Evolutionary conservation across 1,140 invertebrate species (phyloP).

Genomic region (Cephus cinctus): DNA sequence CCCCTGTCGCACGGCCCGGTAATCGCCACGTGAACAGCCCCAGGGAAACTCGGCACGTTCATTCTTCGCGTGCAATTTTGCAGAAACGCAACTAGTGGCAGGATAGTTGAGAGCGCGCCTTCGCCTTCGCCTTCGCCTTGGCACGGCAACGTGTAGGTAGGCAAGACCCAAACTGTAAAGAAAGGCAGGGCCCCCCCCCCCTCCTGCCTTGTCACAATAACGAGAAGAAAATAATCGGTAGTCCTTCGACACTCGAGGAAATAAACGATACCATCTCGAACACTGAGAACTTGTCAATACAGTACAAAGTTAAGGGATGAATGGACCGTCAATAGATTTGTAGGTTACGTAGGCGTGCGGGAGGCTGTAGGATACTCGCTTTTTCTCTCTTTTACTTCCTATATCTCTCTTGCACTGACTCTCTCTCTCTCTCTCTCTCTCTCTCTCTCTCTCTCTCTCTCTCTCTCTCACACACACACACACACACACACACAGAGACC

Average conservation of each 20-base stretch:
- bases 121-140: not conserved
- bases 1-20: not conserved
- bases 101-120: not conserved
- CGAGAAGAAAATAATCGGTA: constrained; percentile 32
- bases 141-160: no score
- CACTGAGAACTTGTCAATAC: constrained; percentile 24
- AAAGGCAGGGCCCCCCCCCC: no score
- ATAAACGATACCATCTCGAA: constrained; percentile 42
- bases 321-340: not conserved
- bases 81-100: constrained; percentile 33
- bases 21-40: not conserved
- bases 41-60: constrained; percentile 10
- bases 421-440: no score
- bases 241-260: constrained; percentile 23
- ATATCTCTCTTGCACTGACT: no score
- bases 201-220: constrained; percentile 49
- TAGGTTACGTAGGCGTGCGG: constrained; percentile 13
- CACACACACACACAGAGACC: no score
- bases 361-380: no score
- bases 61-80: constrained; percentile 47
- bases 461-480: no score
- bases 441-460: no score
- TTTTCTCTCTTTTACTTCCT: no score
- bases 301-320: constrained; percentile 6
- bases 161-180: no score